phyloP scores from a whole-genome alignment of 2,113 vertebrate species.

The Platichthys flesus region DNA sequence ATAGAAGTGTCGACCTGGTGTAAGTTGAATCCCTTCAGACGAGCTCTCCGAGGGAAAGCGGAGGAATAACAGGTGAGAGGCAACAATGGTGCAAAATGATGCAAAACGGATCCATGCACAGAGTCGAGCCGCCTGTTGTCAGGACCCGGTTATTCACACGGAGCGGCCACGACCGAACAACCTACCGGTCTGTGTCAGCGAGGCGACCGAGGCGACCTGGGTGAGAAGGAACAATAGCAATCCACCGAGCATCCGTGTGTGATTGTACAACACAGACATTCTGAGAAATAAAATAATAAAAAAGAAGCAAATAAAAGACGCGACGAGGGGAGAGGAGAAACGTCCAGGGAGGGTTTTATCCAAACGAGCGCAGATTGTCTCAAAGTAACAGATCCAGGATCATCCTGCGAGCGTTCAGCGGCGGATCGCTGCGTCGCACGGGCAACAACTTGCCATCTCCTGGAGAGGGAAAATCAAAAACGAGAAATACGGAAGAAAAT shows the following conservation, averaged over 20 bases:
- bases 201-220: slow-evolving; percentile 57
- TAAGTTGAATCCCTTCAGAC: slow-evolving; percentile 10
- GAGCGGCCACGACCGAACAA: not conserved
- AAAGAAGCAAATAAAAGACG: not conserved
- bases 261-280: slow-evolving; percentile 27
- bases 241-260: slow-evolving; percentile 72
- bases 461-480: slow-evolving; percentile 26
- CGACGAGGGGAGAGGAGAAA: not conserved
- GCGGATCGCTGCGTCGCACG: slow-evolving; percentile 81
- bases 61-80: slow-evolving; percentile 69
- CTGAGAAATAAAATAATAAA: not conserved
- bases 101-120: slow-evolving; percentile 28
- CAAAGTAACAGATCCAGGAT: slow-evolving; percentile 81
- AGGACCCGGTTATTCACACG: not conserved
- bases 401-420: slow-evolving; percentile 88
- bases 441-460: slow-evolving; percentile 84
- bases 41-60: slow-evolving; percentile 1
- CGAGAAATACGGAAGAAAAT: slow-evolving; percentile 18
- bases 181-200: slow-evolving; percentile 72
- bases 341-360: slow-evolving; percentile 13
- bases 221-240: slow-evolving; percentile 72
- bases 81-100: slow-evolving; percentile 49
- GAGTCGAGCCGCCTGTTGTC: slow-evolving; percentile 25
- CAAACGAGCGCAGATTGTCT: slow-evolving; percentile 30
- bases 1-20: not conserved